These are phyloP conservation scores for Tanaodytes sp. DNA, from an alignment of 2,888 invertebrate species.

Conservation along the genomic window DNA sequence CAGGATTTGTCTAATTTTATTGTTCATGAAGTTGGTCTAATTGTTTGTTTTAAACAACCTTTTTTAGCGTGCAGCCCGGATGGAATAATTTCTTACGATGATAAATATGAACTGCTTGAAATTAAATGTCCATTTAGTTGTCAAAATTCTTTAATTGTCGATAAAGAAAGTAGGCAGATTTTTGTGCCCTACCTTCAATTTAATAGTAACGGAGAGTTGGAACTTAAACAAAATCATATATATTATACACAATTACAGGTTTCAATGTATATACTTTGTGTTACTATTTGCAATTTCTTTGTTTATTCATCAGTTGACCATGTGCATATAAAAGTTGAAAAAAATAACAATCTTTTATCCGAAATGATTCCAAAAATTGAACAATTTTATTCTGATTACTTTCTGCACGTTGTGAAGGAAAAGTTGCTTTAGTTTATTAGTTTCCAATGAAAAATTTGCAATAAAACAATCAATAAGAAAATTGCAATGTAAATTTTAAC, in stretches of 20 bases:
- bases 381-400: constrained; percentile 17
- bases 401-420: too few species aligned
- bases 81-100: neutral
- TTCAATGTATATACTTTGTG: neutral
- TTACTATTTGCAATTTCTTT: constrained; percentile 3
- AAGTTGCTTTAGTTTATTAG: too few species aligned
- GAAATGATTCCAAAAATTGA: constrained; percentile 31
- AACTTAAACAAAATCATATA: neutral
- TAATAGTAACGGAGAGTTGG: neutral
- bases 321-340: neutral
- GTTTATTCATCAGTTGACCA: constrained; percentile 5
- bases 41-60: neutral
- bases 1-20: neutral
- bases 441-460: too few species aligned
- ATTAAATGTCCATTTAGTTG: constrained; percentile 8
- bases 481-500: too few species aligned
- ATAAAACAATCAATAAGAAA: too few species aligned
- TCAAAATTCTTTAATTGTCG: neutral
- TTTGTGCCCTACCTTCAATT: neutral
- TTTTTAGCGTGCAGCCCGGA: constrained; percentile 2
- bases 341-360: constrained; percentile 5
- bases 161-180: neutral
- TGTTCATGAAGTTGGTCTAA: neutral
- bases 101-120: constrained; percentile 1
- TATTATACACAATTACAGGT: constrained; percentile 17